Base-by-base conservation (phyloP, 2,888 invertebrate genomes). In the Drosophila neotestacea region DNA sequence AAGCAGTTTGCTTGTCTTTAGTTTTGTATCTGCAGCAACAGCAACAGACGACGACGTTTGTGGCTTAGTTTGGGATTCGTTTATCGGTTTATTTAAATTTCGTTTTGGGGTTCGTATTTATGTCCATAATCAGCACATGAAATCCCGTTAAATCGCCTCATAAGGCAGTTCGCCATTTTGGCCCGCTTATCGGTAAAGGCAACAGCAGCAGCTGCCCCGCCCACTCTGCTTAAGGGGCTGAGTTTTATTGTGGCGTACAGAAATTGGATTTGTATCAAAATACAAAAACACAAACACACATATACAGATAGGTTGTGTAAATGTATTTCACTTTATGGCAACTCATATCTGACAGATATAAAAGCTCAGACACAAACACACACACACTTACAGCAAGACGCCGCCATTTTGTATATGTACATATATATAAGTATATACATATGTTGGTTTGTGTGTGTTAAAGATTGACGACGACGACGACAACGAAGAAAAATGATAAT, bases 291-390 rank as follows among this genome's bases (percentile, higher is more conserved):
- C 48, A 66, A 41, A 41, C 27, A 42, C 30, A 38, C 51, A 66
- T 44, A 42, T 28, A 50, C 41, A 52, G 56, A 42, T 64, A 50
- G 50, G 50, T 64, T 69, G 64, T 77, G 60, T 50, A 71, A 65
- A 62, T 71, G 79, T 75, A 62, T 63, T 61, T 61, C 73, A 73
- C 76, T 90, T 89, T 89, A 89, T 90, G 90, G 88, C 85, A 88
- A 82, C 90, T 89, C 90, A 89, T 89, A 90, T 89, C 85, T 81
- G 79, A 73, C 72, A 85, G 90, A 89, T 85, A 89, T 89, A 90
- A 89, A 83, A 85, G 62, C 69, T 46, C 50, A 60, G 36, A 44
- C 50, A 38, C 56, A 52, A 46, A 63, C 22, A 62, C 52, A 16
- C 36, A 36, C 48, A 59, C 42, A 38, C 46, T 38, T 22, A 50